Conservation (phyloP, 2,797 vertebrate species). For the Ciconia nigra region DNA sequence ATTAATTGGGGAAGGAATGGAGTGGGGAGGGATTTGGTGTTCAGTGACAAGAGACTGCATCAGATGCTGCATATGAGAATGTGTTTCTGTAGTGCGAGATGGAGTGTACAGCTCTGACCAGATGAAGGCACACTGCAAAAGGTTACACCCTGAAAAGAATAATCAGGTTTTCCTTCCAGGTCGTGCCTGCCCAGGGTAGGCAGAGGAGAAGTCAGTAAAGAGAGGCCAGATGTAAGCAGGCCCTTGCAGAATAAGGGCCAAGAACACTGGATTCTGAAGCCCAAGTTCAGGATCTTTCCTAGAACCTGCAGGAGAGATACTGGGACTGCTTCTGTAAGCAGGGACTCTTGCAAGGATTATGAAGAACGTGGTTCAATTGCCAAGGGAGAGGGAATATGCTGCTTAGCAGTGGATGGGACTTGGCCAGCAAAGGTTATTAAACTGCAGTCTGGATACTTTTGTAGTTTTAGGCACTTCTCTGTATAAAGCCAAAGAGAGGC, state of each 20-base stretch:
- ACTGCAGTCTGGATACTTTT: not conserved
- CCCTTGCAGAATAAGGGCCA: not conserved
- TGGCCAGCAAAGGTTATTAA: not conserved
- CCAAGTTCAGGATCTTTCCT: not conserved
- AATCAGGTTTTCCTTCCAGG: not conserved
- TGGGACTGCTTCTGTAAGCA: not conserved
- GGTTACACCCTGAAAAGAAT: not conserved
- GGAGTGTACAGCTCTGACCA: too few relatives aligned
- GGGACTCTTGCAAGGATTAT: not conserved
- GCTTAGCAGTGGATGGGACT: not conserved
- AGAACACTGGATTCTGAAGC: not conserved
- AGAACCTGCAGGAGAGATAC: not conserved
- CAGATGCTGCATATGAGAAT: not conserved
- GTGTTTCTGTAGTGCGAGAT: not conserved
- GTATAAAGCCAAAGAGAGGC: not conserved
- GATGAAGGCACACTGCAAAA: not conserved
- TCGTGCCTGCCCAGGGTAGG: not conserved
- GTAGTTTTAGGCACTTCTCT: not conserved
- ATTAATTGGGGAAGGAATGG: not conserved
- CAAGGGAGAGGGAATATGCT: not conserved
- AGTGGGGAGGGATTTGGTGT: not conserved
- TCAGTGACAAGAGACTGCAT: not conserved
- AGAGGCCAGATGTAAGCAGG: not conserved
- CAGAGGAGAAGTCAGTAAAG: not conserved
- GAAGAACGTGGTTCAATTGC: not conserved